These are phyloP conservation scores for Cyprinella venusta DNA, from an alignment of 2,797 vertebrate genomes.

Conservation along the genomic window DNA sequence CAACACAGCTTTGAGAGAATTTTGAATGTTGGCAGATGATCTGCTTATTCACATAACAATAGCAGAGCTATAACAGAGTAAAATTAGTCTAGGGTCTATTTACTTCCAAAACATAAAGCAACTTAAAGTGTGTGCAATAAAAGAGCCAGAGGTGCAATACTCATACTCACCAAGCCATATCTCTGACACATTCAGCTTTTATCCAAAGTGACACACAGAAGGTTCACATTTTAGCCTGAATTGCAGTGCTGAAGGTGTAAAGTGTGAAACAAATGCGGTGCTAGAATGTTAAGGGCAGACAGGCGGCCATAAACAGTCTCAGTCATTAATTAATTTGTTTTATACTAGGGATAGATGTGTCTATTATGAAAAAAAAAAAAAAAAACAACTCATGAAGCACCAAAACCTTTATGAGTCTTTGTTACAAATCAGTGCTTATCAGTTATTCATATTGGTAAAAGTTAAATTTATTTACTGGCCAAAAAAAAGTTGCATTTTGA, in stretches of 20 bases:
- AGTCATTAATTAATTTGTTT: neutral
- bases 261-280: neutral
- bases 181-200: neutral
- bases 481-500: no score
- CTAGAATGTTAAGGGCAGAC: neutral
- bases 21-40: neutral
- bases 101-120: neutral
- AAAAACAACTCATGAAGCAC: no score
- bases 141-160: neutral
- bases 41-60: slow-evolving; percentile 9
- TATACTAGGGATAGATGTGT: no score
- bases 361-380: no score
- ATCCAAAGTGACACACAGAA: neutral
- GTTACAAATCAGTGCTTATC: no score
- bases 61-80: neutral
- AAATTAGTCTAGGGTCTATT: slow-evolving; percentile 15
- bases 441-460: no score
- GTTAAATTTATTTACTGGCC: no score
- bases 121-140: neutral
- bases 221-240: neutral
- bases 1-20: slow-evolving; percentile 39
- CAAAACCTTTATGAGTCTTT: no score
- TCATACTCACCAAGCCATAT: neutral
- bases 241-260: neutral
- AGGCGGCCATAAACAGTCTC: no score